These are phyloP conservation scores for Platygyra sinensis DNA, from an alignment of 64 coral and sea anemone genomes.

Conservation along the genomic window DNA sequence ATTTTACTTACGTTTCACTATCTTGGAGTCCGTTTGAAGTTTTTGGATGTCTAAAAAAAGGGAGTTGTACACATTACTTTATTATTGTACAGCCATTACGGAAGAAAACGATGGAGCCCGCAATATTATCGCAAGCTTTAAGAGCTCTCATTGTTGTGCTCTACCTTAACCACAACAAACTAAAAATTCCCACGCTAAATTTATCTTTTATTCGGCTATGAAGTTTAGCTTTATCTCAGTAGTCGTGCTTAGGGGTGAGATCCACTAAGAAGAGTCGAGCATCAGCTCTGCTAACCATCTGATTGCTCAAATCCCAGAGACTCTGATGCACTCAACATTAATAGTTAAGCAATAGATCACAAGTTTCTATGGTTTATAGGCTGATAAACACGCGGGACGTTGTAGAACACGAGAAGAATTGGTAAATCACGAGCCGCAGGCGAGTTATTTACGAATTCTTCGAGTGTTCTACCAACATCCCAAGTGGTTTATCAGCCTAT, in stretches of 20 bases:
- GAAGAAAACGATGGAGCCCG: not conserved
- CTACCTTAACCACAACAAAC: not conserved
- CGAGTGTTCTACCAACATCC: too few species aligned
- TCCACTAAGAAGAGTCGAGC: not conserved
- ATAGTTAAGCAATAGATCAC: too few species aligned
- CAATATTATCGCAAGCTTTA: not conserved
- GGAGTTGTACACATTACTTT: not conserved
- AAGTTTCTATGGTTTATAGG: too few species aligned
- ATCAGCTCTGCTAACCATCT: not conserved
- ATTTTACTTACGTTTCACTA: slow-evolving; percentile 73
- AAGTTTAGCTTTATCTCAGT: not conserved
- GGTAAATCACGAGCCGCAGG: too few species aligned
- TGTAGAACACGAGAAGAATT: too few species aligned
- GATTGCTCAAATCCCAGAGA: not conserved
- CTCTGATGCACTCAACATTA: not conserved
- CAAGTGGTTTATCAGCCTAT: too few species aligned
- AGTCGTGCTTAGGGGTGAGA: not conserved
- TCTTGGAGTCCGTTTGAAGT: slow-evolving; percentile 72
- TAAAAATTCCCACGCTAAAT: not conserved
- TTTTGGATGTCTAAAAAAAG: slow-evolving; percentile 54
- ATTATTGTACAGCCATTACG: not conserved
- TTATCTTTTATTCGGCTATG: not conserved
- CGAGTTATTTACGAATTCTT: too few species aligned
- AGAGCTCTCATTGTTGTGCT: not conserved
- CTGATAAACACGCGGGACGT: too few species aligned